Evolutionary conservation across 2,797 vertebrate species (phyloP).

Genomic region (Gymnothorax javanicus): DNA sequence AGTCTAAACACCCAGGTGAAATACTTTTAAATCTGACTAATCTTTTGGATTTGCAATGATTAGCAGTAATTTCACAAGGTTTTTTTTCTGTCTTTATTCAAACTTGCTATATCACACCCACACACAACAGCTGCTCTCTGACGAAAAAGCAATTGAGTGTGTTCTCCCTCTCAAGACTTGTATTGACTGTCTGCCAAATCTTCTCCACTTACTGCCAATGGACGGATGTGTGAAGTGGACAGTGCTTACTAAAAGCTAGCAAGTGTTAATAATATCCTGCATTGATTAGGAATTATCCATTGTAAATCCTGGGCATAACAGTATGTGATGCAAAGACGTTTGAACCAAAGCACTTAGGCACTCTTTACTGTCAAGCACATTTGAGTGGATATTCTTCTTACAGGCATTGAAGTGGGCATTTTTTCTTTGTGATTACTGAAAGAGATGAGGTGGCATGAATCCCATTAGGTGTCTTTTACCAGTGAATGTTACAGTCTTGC

Average conservation of each 20-base stretch:
- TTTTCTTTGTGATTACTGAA: background rate
- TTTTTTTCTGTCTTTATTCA: background rate
- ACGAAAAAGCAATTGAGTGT: background rate
- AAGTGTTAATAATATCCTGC: background rate
- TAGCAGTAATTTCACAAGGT: background rate
- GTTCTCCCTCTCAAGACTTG: background rate
- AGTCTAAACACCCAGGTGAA: background rate
- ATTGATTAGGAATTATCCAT: background rate
- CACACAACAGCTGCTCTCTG: background rate
- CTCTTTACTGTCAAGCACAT: background rate
- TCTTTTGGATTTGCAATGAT: background rate
- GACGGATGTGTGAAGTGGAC: conserved; percentile 1
- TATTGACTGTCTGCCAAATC: background rate
- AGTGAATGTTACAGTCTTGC: background rate
- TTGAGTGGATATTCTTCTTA: background rate
- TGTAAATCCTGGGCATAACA: background rate
- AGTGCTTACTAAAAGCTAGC: background rate
- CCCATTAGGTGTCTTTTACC: background rate
- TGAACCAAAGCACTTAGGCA: background rate
- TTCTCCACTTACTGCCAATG: background rate
- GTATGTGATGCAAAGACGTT: background rate
- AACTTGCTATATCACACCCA: background rate
- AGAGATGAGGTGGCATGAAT: background rate
- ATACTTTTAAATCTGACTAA: background rate
- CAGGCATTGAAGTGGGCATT: background rate